Evolutionary conservation across 1,140 invertebrate genomes (phyloP).

Genomic region (Hypothenemus hampei): DNA sequence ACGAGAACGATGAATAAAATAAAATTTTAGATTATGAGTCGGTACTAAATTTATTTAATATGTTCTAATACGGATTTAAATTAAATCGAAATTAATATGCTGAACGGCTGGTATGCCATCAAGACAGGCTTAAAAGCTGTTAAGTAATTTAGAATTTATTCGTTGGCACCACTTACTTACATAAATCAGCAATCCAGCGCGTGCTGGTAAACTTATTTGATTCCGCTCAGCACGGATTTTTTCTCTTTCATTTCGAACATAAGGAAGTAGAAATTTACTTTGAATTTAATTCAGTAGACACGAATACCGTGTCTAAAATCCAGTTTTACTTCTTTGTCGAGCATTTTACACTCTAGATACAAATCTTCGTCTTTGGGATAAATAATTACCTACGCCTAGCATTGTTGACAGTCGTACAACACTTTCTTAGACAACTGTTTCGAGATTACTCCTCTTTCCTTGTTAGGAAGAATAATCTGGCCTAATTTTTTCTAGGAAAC

Average conservation of each 20-base stretch:
- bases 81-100: neutral
- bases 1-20: no score
- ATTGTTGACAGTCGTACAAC: conserved; percentile 27
- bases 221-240: conserved; percentile 16
- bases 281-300: conserved; percentile 30
- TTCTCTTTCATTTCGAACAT: conserved; percentile 25
- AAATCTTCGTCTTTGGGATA: conserved; percentile 25
- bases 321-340: conserved; percentile 29
- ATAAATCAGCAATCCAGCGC: conserved; percentile 23
- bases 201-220: conserved; percentile 27
- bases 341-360: conserved; percentile 27
- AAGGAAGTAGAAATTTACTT: conserved; percentile 30
- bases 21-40: no score
- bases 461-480: conserved; percentile 2
- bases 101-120: neutral
- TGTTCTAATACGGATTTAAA: no score
- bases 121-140: neutral
- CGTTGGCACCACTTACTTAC: conserved; percentile 13
- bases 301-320: conserved; percentile 29
- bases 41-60: no score
- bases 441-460: conserved; percentile 19
- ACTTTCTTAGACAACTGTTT: conserved; percentile 26
- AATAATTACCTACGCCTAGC: conserved; percentile 26
- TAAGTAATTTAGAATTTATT: conserved; percentile 12
- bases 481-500: neutral